Base-by-base conservation (phyloP, 2,888 invertebrate species). In the Hypsopygia costalis region DNA sequence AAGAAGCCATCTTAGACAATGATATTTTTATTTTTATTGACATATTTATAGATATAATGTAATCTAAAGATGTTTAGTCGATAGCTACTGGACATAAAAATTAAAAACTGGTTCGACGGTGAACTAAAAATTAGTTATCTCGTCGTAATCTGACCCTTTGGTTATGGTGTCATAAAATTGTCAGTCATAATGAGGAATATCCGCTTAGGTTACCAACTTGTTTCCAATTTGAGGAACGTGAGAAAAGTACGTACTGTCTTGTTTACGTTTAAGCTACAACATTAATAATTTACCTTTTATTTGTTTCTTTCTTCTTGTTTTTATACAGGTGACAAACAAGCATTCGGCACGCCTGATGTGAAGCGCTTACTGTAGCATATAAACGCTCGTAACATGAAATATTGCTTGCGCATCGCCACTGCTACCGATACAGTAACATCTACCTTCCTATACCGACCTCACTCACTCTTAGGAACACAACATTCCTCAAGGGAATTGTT, bases 11-110 rank as follows among this genome's bases (percentile, higher is more conserved):
- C 10, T 11, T 16, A 33, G 11, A 39, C 33, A 33, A 34, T 39
- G 33, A 33, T 33, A 20, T n/a, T 32, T 22, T 33, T 20, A 39
- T 33, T 39, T 39, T 39, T 28, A 39, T 39, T 16, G 39, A 12
- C 25, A 11, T 28, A 12, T 25, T 33, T 33, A 25, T 8, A 33
- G 28, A 28, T 32, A 34, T 8, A 21, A 11, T 27, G 12, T 25
- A 12, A 11, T 16, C 12, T 25, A 28, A 27, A 16, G 12, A 27
- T 11, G 10, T 16, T 16, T 16, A 16, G 16, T 1, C 20, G 7
- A 12, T 16, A 21, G 12, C 38, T 33, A 34, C 39, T 39, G 33
- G 28, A 16, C 7, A 27, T 38, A 20, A 33, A 39, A 37, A 39
- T 32, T 38, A 11, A 16, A 20, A 39, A 39, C 39, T 1, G 10